Evolutionary conservation across 2,797 vertebrate genomes (phyloP), one percentile per base, ranked within the genome.

Genomic region (Gadopsis marmoratus): DNA sequence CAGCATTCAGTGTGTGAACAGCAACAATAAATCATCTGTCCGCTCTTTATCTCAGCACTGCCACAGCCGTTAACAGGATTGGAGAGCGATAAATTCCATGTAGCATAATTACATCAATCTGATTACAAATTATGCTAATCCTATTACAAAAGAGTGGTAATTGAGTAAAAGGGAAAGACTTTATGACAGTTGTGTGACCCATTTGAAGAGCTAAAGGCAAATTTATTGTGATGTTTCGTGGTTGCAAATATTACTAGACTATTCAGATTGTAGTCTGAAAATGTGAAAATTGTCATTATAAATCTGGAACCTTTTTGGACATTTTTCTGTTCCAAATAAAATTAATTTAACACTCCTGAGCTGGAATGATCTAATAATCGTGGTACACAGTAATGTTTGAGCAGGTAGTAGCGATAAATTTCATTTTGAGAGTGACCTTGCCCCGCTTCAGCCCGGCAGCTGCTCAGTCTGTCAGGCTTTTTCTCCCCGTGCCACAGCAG

Each of bases 71-170:
- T 86, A 89, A 92, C 80, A 60, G 84, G 78, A 89, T 88, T 82
- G 80, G 59, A 79, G 78, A 83, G 74, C 60, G 88, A 88, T 79
- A 90, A 78, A 88, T 90, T 88, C 81, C 63, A 60, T 74, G 75
- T 35, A 64, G 71, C 64, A 59, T 89, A 85, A 91, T 90, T 86
- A 87, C 85, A 86, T 87, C 74, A 85, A 75, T 86, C 74, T 90
- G 80, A 91, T 91, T 86, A 43, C 37, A 82, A 86, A 85, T 91
- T 19, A 75, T 68, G 81, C 75, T 88, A 91, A 92, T 89, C 86
- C 76, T 35, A 16, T 86, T 71, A 83, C 53, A 79, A 82, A 79
- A 84, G 72, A 79, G 66, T 50, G 54, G 41, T 82, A 84, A 88
- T 76, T 69, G 74, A 70, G 80, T 79, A 70, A 82, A 86, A 78